Evolutionary conservation across 2,797 vertebrate species (phyloP).

Genomic region (Lagodon rhomboides): DNA sequence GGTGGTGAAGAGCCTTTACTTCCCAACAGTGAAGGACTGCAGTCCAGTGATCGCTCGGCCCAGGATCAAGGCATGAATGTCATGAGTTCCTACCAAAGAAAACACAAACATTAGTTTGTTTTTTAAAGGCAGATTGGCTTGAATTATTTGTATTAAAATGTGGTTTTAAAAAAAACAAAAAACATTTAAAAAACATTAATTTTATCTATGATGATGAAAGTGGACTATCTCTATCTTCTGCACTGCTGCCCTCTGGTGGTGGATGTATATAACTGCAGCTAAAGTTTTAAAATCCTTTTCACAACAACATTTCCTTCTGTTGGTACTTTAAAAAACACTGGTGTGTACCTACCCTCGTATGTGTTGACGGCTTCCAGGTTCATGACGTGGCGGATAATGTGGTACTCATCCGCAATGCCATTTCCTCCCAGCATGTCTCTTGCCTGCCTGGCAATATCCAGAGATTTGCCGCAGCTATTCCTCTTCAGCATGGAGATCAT

Average conservation of each 20-base stretch:
- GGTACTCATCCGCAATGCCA: slow-evolving; percentile 94
- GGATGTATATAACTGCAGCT: background rate
- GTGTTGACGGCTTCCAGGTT: slow-evolving; percentile 98
- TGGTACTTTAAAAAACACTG: background rate
- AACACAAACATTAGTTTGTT: background rate
- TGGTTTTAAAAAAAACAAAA: background rate
- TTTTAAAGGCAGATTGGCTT: too few species aligned
- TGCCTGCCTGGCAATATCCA: slow-evolving; percentile 92
- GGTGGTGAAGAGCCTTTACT: slow-evolving; percentile 64
- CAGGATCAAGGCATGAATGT: slow-evolving; percentile 92
- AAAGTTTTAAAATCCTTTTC: background rate
- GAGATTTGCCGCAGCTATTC: slow-evolving; percentile 93
- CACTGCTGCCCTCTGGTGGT: slow-evolving; percentile 71
- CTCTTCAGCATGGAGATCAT: slow-evolving; percentile 95
- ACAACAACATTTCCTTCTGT: too few species aligned
- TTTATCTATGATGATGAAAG: background rate
- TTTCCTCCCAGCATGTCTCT: slow-evolving; percentile 97
- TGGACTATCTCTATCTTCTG: background rate
- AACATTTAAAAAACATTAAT: too few species aligned
- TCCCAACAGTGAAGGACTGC: slow-evolving; percentile 87
- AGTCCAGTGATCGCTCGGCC: slow-evolving; percentile 92
- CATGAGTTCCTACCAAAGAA: slow-evolving; percentile 88
- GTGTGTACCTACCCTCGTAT: slow-evolving; percentile 89
- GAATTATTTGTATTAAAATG: background rate
- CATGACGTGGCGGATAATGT: slow-evolving; percentile 94